Evolutionary conservation across 2,113 vertebrate species (phyloP).

Genomic region (Sarotherodon lohbergeri): DNA sequence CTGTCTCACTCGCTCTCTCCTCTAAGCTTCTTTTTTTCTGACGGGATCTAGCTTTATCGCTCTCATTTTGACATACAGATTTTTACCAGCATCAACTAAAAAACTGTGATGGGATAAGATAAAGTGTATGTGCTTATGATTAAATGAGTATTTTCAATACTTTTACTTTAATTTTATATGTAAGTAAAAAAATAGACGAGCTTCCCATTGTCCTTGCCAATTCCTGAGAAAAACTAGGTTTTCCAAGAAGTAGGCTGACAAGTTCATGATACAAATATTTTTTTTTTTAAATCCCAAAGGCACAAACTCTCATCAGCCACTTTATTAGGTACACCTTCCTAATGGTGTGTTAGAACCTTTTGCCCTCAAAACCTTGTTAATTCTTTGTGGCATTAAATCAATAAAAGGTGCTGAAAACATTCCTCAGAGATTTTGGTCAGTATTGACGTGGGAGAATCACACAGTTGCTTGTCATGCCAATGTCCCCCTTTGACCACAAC

Average conservation of each 20-base stretch:
- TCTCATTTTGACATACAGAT: slow-evolving; percentile 17
- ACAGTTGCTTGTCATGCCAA: not conserved
- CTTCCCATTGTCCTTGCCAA: not conserved
- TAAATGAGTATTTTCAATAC: not conserved
- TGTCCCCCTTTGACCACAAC: not conserved
- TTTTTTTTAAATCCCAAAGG: not conserved
- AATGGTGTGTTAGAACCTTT: not conserved
- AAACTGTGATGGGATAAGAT: not conserved
- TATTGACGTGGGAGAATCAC: not conserved
- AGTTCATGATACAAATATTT: not conserved
- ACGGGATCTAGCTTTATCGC: not conserved
- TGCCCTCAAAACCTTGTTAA: not conserved
- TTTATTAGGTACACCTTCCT: not conserved
- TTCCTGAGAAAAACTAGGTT: not conserved
- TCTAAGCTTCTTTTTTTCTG: not conserved
- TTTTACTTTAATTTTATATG: not conserved
- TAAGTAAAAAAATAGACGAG: not conserved
- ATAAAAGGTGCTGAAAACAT: not conserved
- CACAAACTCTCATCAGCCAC: not conserved
- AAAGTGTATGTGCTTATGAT: not conserved
- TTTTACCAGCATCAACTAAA: not conserved
- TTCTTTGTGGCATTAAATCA: not conserved
- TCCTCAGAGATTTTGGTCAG: not conserved
- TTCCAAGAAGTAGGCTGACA: not conserved
- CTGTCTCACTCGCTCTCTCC: not conserved